These are phyloP conservation scores for Bolinopsis microptera DNA, from an alignment of 37 sponge, comb jelly and placozoan genomes.

Conservation along the genomic window DNA sequence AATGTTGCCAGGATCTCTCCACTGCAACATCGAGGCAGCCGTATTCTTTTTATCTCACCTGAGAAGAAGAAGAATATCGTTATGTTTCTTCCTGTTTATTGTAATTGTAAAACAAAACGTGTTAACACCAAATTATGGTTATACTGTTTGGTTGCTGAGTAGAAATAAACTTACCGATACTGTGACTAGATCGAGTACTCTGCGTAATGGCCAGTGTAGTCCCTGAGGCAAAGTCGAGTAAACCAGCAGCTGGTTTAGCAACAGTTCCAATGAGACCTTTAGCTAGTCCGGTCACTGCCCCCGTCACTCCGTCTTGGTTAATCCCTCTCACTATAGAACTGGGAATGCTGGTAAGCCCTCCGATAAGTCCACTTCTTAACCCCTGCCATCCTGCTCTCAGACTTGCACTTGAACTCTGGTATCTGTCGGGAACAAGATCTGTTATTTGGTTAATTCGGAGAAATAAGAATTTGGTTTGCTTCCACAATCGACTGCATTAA, in stretches of 20 bases:
- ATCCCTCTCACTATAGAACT: conserved; percentile 57
- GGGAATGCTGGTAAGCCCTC: conserved; percentile 90
- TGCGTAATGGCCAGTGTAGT: conserved; percentile 88
- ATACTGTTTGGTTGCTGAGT: no score
- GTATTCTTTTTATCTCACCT: neutral
- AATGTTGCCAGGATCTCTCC: neutral
- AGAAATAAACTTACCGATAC: neutral
- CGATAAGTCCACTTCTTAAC: conserved; percentile 82
- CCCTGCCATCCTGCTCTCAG: conserved; percentile 85
- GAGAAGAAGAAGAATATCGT: neutral
- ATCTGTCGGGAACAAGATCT: neutral
- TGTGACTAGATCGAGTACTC: conserved; percentile 67
- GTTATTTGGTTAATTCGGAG: no score
- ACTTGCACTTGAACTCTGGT: conserved; percentile 79
- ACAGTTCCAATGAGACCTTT: conserved; percentile 92
- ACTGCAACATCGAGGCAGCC: conserved; percentile 16
- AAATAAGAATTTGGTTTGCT: neutral
- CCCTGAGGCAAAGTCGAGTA: conserved; percentile 87
- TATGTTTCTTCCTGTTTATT: no score
- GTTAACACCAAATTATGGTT: no score
- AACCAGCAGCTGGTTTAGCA: conserved; percentile 92
- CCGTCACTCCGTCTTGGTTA: conserved; percentile 60
- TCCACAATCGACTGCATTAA: neutral
- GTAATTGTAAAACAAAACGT: no score
- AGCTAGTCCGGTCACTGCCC: conserved; percentile 83